Percentiles rank a stretch among this genome's conserved stretches.
phyloP scores from a whole-genome alignment of 2,888 invertebrate genomes.

The Endomychus coccineus region DNA sequence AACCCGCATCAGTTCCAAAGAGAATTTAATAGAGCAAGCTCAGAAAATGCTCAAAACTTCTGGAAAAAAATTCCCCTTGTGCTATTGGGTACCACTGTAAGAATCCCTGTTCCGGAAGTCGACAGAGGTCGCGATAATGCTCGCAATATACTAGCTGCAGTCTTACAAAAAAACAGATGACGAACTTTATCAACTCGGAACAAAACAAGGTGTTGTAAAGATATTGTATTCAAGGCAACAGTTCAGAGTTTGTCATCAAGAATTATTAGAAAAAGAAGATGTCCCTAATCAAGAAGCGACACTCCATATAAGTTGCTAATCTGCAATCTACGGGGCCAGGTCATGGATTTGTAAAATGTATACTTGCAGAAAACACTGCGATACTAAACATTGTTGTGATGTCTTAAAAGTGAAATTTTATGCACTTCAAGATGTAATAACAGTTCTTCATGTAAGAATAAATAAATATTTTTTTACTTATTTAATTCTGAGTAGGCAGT shows the following conservation, averaged over 20 bases:
- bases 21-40: conserved; percentile 2
- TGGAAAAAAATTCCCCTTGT: background rate
- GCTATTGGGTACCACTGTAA: conserved; percentile 1
- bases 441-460: no score
- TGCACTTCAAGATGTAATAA: no score
- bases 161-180: conserved; percentile 3
- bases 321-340: no score
- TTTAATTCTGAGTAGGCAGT: no score
- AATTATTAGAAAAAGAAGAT: background rate
- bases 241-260: background rate
- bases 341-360: no score
- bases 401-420: no score
- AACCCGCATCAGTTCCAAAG: conserved; percentile 1
- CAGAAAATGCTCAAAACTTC: background rate
- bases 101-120: conserved; percentile 1
- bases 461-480: no score
- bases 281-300: no score
- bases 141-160: no score
- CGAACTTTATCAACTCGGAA: conserved; percentile 1
- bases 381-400: no score
- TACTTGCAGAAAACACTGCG: no score
- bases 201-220: background rate
- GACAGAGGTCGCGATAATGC: conserved; percentile 5
- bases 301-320: no score
- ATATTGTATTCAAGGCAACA: background rate